These are phyloP conservation scores for Andinoacara biseriatus DNA, from an alignment of 2,113 vertebrate species.

Conservation along the genomic window DNA sequence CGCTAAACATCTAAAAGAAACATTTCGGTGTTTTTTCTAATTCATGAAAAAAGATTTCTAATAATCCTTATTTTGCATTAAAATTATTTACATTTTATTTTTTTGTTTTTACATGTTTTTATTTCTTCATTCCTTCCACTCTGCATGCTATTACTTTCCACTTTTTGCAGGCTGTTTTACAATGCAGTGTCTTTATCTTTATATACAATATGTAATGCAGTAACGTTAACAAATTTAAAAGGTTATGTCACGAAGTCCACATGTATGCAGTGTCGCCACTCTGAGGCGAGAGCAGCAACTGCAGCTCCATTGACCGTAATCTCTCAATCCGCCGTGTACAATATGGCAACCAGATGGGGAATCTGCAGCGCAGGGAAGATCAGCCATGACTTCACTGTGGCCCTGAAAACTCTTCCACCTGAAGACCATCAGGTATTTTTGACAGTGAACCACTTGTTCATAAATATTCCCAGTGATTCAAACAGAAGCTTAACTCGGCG, in stretches of 20 bases:
- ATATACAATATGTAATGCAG: neutral
- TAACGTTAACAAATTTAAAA: neutral
- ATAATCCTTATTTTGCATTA: neutral
- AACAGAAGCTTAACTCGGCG: too few species aligned
- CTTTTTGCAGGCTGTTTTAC: neutral
- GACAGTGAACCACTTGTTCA: neutral
- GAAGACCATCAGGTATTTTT: constrained; percentile 85
- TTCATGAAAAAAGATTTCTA: too few species aligned
- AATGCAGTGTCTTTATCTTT: neutral
- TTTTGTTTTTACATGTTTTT: neutral
- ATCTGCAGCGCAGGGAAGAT: constrained; percentile 86
- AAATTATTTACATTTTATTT: neutral
- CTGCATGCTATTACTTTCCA: neutral
- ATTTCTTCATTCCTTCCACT: neutral
- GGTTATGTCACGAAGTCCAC: neutral
- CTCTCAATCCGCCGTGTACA: neutral
- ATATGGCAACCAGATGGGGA: constrained; percentile 86
- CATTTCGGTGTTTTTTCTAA: neutral
- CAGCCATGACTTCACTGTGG: constrained; percentile 83
- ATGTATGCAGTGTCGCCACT: constrained; percentile 38
- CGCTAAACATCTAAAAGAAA: neutral
- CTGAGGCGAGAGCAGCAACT: neutral
- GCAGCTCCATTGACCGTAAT: neutral
- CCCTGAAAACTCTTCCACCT: constrained; percentile 78
- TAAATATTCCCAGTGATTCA: too few species aligned